These are phyloP conservation scores for Campylorhamphus procurvoides DNA, from an alignment of 2,113 vertebrate species.

Conservation along the genomic window DNA sequence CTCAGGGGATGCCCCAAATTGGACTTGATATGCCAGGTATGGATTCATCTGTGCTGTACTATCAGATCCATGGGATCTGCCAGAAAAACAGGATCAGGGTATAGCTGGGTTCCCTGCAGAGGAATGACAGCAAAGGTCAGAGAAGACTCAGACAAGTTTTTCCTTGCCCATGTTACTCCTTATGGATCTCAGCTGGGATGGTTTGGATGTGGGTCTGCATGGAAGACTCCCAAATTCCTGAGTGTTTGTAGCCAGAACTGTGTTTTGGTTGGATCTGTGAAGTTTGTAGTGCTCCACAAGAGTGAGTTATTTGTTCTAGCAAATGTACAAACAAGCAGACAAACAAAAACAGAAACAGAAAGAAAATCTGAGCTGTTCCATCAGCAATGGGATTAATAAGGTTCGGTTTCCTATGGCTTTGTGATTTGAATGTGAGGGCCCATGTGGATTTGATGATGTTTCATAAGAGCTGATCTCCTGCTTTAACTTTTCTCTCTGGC, in stretches of 20 bases:
- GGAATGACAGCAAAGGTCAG: not conserved
- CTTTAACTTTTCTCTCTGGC: conserved; percentile 37
- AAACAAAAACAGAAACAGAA: conserved; percentile 14
- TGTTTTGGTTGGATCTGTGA: conserved; percentile 33
- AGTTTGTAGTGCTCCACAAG: conserved; percentile 1
- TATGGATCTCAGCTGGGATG: not conserved
- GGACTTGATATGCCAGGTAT: accelerated
- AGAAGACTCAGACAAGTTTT: not conserved
- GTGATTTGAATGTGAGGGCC: conserved; percentile 16
- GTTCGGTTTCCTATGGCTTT: not conserved
- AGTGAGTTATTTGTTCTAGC: conserved; percentile 18
- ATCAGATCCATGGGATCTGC: not conserved
- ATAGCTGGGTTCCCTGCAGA: not conserved
- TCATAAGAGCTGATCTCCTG: conserved; percentile 44
- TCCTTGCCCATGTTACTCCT: not conserved
- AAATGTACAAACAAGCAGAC: conserved; percentile 44
- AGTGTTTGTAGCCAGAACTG: not conserved
- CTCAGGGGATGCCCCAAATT: not conserved
- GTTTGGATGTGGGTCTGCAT: conserved; percentile 3
- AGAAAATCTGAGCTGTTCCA: conserved; percentile 27
- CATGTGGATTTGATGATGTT: conserved; percentile 63
- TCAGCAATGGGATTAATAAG: conserved; percentile 29
- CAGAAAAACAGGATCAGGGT: not conserved
- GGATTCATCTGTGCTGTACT: not conserved
- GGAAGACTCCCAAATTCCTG: conserved; percentile 7